Percentiles rank a stretch among this genome's conserved stretches.
Evolutionary conservation across 2,797 vertebrate species (phyloP).

Genomic region (Epinephelus malabaricus): DNA sequence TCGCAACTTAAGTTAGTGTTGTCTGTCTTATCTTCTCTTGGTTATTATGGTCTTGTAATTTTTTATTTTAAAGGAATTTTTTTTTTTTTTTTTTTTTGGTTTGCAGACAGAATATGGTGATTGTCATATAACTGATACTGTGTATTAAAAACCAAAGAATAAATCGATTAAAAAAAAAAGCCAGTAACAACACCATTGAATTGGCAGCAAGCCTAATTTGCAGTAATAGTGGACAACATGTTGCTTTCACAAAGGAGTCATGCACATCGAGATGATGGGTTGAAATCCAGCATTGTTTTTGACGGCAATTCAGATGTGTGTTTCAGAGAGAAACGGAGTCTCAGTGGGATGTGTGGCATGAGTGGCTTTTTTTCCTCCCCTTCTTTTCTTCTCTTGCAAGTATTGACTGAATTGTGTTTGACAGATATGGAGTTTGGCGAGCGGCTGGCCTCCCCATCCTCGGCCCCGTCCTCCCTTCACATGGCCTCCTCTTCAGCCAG

Average conservation of each 20-base stretch:
- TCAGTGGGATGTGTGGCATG: slow-evolving; percentile 24
- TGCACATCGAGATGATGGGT: background rate
- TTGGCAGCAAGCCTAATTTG: background rate
- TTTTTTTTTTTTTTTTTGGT: too few species aligned
- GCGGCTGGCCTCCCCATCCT: slow-evolving; percentile 85
- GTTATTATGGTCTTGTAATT: too few species aligned
- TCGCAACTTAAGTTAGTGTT: too few species aligned
- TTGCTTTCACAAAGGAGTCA: background rate
- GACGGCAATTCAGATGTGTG: background rate
- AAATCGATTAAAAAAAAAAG: background rate
- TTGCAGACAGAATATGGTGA: background rate
- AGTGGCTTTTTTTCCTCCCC: background rate
- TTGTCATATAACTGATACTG: too few species aligned
- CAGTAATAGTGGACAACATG: background rate
- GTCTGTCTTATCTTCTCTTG: too few species aligned
- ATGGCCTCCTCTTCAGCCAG: slow-evolving; percentile 81
- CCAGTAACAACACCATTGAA: background rate
- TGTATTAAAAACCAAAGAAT: too few species aligned
- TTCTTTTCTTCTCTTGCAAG: slow-evolving; percentile 44
- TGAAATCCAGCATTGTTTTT: slow-evolving; percentile 4
- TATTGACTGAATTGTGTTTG: slow-evolving; percentile 78
- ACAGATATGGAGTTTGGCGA: slow-evolving; percentile 96
- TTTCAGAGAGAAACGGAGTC: background rate
- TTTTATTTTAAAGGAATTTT: too few species aligned
- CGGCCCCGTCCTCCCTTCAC: slow-evolving; percentile 83